Evolutionary conservation across 2,797 vertebrate genomes (phyloP).

Genomic region (Phrynocephalus guinanensis): DNA sequence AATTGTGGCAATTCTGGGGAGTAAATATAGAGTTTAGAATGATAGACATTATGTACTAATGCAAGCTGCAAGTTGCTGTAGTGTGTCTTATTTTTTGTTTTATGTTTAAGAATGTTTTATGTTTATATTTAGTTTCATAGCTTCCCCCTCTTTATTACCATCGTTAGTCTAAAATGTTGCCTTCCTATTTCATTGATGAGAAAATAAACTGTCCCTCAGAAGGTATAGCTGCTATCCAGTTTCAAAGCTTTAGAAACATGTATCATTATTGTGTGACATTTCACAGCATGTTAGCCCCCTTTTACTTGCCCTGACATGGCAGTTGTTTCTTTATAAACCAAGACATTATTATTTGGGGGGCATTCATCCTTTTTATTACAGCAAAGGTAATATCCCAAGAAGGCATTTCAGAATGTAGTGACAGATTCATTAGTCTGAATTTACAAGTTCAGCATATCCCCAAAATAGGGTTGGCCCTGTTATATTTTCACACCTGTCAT

Average conservation of each 20-base stretch:
- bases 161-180: slow-evolving; percentile 61
- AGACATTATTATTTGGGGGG: slow-evolving; percentile 69
- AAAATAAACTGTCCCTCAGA: slow-evolving; percentile 40
- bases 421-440: slow-evolving; percentile 80
- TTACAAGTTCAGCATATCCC: slow-evolving; percentile 77
- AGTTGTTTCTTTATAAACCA: slow-evolving; percentile 77
- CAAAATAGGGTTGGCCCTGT: slow-evolving; percentile 75
- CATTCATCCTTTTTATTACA: slow-evolving; percentile 67
- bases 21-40: not conserved
- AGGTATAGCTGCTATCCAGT: slow-evolving; percentile 41
- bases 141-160: slow-evolving; percentile 27
- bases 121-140: not conserved
- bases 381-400: slow-evolving; percentile 75
- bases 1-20: not conserved
- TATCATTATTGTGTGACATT: slow-evolving; percentile 49
- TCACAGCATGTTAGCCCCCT: slow-evolving; percentile 42
- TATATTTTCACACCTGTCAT: slow-evolving; percentile 75
- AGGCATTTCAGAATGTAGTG: slow-evolving; percentile 74
- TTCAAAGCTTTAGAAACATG: slow-evolving; percentile 52
- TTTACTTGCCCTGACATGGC: slow-evolving; percentile 69
- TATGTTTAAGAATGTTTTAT: not conserved
- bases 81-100: slow-evolving; percentile 15
- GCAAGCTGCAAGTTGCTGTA: too few species aligned
- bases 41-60: not conserved
- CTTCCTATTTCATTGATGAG: slow-evolving; percentile 42